phyloP scores from a whole-genome alignment of 2,797 vertebrate genomes.

The Antrozous pallidus region DNA sequence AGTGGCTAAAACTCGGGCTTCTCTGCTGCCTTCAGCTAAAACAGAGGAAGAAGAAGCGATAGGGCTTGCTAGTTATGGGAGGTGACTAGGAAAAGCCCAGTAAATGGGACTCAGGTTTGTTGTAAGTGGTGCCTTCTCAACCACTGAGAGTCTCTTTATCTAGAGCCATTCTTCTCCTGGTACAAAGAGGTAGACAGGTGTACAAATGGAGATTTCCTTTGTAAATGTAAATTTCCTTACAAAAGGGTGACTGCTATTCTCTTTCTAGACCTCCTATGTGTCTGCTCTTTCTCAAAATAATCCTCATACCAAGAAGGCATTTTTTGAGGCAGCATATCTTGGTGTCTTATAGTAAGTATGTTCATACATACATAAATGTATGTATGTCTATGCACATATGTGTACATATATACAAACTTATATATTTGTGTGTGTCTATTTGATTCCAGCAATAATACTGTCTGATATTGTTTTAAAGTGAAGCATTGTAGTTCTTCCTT shows the following conservation, averaged over 20 bases:
- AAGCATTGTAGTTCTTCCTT: not conserved
- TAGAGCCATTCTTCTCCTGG: too few relatives aligned
- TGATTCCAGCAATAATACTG: not conserved
- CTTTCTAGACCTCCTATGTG: not conserved
- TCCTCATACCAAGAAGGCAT: not conserved
- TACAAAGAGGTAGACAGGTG: rapidly evolving
- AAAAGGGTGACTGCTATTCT: not conserved
- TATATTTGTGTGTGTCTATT: not conserved
- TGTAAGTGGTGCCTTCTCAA: not conserved
- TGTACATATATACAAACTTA: not conserved
- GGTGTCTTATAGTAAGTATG: not conserved
- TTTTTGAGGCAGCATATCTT: not conserved
- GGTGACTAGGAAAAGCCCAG: not conserved
- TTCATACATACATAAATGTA: not conserved
- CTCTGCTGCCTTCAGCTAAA: not conserved
- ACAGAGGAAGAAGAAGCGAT: not conserved
- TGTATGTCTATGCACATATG: not conserved
- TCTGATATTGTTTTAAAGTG: not conserved
- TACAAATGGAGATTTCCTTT: not conserved
- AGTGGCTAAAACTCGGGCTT: not conserved
- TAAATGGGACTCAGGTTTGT: rapidly evolving
- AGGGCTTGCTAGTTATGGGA: rapidly evolving
- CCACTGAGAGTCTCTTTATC: too few relatives aligned
- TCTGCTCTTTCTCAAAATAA: not conserved
- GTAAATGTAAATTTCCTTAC: not conserved